Percentiles rank a stretch among this genome's conserved stretches.
These are phyloP conservation scores for Drosophila mettleri DNA, from an alignment of 2,888 invertebrate genomes.

Conservation along the genomic window DNA sequence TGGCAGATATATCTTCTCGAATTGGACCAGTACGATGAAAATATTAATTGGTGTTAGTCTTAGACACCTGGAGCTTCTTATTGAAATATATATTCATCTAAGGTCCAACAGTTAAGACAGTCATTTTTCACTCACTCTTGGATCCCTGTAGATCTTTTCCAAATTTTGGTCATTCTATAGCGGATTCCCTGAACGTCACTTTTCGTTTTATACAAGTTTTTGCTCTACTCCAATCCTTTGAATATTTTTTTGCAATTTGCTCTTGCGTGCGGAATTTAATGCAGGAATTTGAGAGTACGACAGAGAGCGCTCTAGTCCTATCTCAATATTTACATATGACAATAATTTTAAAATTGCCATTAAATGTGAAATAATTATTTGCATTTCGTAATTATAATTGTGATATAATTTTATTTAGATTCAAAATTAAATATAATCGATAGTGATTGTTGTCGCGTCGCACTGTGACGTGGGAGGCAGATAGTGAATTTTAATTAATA, in stretches of 20 bases:
- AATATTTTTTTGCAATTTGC: neutral
- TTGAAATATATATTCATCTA: too few relatives aligned
- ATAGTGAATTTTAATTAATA: constrained; percentile 50
- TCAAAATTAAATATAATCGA: constrained; percentile 26
- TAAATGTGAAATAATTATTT: constrained; percentile 34
- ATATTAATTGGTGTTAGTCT: too few relatives aligned
- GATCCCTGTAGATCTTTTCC: too few relatives aligned
- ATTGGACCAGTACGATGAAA: too few relatives aligned
- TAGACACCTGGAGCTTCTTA: too few relatives aligned
- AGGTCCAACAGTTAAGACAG: too few relatives aligned
- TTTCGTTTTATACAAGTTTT: constrained; percentile 47
- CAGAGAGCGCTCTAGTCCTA: neutral
- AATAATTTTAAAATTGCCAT: constrained; percentile 19
- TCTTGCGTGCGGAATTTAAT: constrained; percentile 36
- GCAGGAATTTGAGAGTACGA: constrained; percentile 33
- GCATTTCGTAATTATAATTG: neutral
- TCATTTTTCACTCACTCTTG: too few relatives aligned
- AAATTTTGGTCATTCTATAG: too few relatives aligned
- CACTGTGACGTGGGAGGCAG: constrained; percentile 40
- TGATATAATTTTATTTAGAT: constrained; percentile 19
- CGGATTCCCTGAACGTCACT: too few relatives aligned
- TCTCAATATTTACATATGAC: neutral
- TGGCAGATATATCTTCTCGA: too few relatives aligned
- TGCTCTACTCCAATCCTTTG: neutral
- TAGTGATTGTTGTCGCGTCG: constrained; percentile 29